Evolutionary conservation across 2,797 vertebrate genomes (phyloP), one percentile per base, ranked within the genome.

Genomic region (Tenualosa thibaudeaui): DNA sequence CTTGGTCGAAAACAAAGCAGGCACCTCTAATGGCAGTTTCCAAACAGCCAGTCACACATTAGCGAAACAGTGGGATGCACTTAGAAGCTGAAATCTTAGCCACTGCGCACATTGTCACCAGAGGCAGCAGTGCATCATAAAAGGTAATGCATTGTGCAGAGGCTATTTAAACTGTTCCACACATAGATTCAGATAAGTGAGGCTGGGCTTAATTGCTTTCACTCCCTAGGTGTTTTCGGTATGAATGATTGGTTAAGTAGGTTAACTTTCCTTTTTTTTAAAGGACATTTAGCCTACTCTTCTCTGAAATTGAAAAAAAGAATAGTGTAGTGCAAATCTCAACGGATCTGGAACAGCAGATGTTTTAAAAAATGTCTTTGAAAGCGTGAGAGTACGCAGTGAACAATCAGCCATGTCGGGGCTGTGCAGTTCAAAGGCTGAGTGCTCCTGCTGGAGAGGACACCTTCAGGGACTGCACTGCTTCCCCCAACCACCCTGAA

Each of bases 371-470:
- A 78, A 78, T 78, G 71, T 78, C 71, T 78, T 78, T 78, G 40
- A 78, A 46, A 40, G 71, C 15, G 71, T 19, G 71, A 78, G 71
- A 46, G 71, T 78, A 19, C 8, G 37, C 71, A 43, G 71, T 46
- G 71, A 78, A 78, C 71, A 78, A 78, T 78, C 71, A 78, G 5
- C 37, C 71, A 17, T 78, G 40, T 78, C 71, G 71, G 71, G 40
- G 40, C 17, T 17, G 40, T 6, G 26, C 40, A 22, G 71, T 84
- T 87, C 86, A 53, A 90, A 86, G 84, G 86, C 89, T 83, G 88
- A 89, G 81, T 86, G 88, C n/a, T 68, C 46, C 86, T 88, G 71
- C 40, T 22, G 71, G 37, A 91, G 91, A 94, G 90, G 92, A 88
- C 89, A 43, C 46, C 71, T 46, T 78, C 71, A 78, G 71, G 40